These are phyloP conservation scores for Eledona agricola DNA, from an alignment of 2,888 invertebrate genomes.

Conservation along the genomic window DNA sequence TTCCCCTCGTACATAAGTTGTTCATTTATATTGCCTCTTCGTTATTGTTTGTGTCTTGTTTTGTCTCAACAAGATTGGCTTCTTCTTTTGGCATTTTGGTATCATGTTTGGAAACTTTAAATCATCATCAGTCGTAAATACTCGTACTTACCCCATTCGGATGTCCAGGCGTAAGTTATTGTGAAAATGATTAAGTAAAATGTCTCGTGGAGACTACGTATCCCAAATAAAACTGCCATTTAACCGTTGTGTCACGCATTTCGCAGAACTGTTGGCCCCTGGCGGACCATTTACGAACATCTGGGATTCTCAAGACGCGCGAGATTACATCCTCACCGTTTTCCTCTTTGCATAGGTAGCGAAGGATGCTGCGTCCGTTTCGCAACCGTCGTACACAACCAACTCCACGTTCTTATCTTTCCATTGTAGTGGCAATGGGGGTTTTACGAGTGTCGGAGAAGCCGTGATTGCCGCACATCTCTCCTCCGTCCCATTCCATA, in stretches of 20 bases:
- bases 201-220: constrained; percentile 27
- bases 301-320: constrained; percentile 44
- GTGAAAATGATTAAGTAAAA: constrained; percentile 45
- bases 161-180: constrained; percentile 11
- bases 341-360: constrained; percentile 35
- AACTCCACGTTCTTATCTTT: constrained; percentile 41
- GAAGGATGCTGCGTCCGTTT: constrained; percentile 36
- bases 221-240: constrained; percentile 49
- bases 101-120: too few species aligned
- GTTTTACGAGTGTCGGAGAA: constrained; percentile 43
- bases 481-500: constrained; percentile 34
- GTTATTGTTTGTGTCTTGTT: too few species aligned
- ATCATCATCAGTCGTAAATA: too few species aligned
- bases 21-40: too few species aligned
- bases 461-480: constrained; percentile 41
- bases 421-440: constrained; percentile 42
- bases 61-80: too few species aligned
- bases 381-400: constrained; percentile 42
- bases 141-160: too few species aligned
- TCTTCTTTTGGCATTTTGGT: too few species aligned
- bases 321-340: constrained; percentile 41
- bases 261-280: constrained; percentile 45
- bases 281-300: constrained; percentile 50
- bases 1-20: too few species aligned
- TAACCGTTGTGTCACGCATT: constrained; percentile 51